Evolutionary conservation across 2,888 invertebrate genomes (phyloP).

Genomic region (Athalia rosae): DNA sequence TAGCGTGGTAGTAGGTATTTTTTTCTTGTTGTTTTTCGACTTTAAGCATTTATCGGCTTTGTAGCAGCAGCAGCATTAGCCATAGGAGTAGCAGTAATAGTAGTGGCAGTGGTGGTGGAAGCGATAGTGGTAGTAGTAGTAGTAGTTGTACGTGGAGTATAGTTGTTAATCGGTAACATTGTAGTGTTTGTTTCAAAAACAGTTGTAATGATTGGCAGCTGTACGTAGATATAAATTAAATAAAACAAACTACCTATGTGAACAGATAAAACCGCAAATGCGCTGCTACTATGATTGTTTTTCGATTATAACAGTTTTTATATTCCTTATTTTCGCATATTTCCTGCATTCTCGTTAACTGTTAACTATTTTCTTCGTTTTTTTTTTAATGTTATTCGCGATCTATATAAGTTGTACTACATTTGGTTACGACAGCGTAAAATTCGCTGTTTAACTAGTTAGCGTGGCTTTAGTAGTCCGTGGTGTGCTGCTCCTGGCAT

Average conservation of each 20-base stretch:
- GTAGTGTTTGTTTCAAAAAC: no score
- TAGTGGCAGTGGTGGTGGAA: constrained; percentile 16
- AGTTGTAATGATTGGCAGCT: no score
- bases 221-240: no score
- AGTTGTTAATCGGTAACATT: neutral
- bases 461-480: constrained; percentile 37
- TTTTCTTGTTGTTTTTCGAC: neutral
- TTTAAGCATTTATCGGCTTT: neutral
- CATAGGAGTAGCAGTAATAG: constrained; percentile 22
- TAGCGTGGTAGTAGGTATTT: constrained; percentile 17
- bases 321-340: no score
- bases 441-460: constrained; percentile 59
- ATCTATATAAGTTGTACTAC: constrained; percentile 66
- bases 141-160: neutral
- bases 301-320: no score
- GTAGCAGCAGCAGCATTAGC: neutral
- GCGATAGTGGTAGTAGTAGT: neutral
- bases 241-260: no score
- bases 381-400: constrained; percentile 57
- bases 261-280: no score
- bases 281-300: no score
- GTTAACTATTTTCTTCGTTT: neutral
- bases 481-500: constrained; percentile 37
- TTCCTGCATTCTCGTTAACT: neutral
- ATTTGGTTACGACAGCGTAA: constrained; percentile 65